These are phyloP conservation scores for Parotocinclus haroldoi DNA, from an alignment of 2,797 vertebrate species.

Conservation along the genomic window DNA sequence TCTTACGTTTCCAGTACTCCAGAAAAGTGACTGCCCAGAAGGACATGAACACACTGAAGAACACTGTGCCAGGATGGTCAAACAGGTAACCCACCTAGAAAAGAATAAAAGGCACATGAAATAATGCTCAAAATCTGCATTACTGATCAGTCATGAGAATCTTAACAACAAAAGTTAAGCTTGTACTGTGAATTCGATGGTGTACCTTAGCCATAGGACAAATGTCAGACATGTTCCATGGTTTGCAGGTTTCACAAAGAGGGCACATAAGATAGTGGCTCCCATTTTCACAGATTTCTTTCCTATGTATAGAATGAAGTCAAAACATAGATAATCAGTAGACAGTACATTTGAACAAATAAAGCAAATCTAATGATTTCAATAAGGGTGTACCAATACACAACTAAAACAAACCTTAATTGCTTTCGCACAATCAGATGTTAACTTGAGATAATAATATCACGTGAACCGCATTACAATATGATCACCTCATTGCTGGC, in stretches of 20 bases:
- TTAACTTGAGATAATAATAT: not conserved
- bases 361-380: constrained; percentile 10
- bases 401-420: not conserved
- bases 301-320: constrained; percentile 54
- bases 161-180: no score
- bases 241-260: constrained; percentile 73
- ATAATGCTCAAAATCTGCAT: not conserved
- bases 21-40: constrained; percentile 80
- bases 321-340: not conserved
- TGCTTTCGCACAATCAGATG: constrained; percentile 7
- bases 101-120: not conserved
- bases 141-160: not conserved
- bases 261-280: constrained; percentile 74
- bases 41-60: constrained; percentile 83
- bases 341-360: not conserved
- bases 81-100: constrained; percentile 75
- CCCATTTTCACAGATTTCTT: constrained; percentile 73
- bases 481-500: constrained; percentile 12
- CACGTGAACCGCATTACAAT: not conserved
- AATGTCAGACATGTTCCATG: constrained; percentile 79
- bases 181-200: not conserved
- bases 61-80: constrained; percentile 74
- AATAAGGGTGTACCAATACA: not conserved
- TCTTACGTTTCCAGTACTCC: constrained; percentile 79
- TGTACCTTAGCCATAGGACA: constrained; percentile 80